Evolutionary conservation across 2,113 vertebrate species (phyloP).

Genomic region (Pygoscelis adeliae): DNA sequence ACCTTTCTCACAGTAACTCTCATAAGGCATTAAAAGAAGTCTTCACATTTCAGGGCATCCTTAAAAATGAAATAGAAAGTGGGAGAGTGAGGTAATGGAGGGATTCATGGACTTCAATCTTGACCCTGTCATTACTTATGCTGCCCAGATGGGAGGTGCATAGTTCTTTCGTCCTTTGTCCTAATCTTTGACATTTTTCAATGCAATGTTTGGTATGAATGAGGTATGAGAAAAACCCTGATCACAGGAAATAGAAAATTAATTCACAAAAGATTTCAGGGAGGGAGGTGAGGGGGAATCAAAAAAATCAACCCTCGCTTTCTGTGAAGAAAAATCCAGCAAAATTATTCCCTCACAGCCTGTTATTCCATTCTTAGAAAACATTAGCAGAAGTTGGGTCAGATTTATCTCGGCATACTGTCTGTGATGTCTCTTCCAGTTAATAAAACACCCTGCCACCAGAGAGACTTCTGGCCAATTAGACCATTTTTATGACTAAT

Average conservation of each 20-base stretch:
- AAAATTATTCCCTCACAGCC: not conserved
- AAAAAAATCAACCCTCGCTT: not conserved
- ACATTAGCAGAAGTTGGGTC: conserved; percentile 27
- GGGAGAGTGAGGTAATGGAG: conserved; percentile 48
- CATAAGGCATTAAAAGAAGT: conserved; percentile 61
- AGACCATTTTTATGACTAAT: conserved; percentile 51
- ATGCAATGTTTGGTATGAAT: conserved; percentile 41
- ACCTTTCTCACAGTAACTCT: conserved; percentile 73
- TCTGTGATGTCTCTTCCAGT: conserved; percentile 60
- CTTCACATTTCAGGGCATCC: conserved; percentile 49
- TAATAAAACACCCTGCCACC: conserved; percentile 60
- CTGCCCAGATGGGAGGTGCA: conserved; percentile 37
- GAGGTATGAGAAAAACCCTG: conserved; percentile 23
- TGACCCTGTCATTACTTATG: conserved; percentile 49
- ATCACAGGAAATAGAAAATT: conserved; percentile 47
- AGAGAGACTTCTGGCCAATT: conserved; percentile 65
- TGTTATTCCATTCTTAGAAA: conserved; percentile 35
- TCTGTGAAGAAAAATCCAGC: conserved; percentile 28
- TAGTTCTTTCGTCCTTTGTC: conserved; percentile 3
- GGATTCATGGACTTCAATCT: conserved; percentile 58
- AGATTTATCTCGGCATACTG: conserved; percentile 41
- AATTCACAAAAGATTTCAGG: conserved; percentile 29
- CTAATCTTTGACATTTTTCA: conserved; percentile 50
- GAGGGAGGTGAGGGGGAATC: not conserved
- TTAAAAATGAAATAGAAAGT: conserved; percentile 58